phyloP scores from a whole-genome alignment of 2,113 vertebrate genomes.

The Rallus limicola region DNA sequence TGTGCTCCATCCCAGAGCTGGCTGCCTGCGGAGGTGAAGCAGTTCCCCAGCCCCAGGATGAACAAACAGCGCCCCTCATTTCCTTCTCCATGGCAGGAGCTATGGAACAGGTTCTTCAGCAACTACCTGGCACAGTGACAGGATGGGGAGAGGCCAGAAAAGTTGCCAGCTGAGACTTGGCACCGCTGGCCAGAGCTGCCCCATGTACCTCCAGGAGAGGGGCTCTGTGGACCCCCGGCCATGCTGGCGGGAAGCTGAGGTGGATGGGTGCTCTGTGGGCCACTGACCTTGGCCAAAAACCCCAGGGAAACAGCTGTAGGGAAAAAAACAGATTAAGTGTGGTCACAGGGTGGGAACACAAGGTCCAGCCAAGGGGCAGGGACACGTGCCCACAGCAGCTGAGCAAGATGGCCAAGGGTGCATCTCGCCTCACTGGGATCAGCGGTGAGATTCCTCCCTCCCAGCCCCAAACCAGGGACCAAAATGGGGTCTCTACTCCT shows the following conservation, averaged over 20 bases:
- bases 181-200: accelerated
- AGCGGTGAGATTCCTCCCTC: accelerated
- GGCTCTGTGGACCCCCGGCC: background rate
- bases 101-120: slow-evolving; percentile 52
- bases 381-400: background rate
- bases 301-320: background rate
- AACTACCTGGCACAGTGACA: background rate
- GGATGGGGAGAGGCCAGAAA: background rate
- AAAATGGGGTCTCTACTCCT: background rate
- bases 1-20: accelerated
- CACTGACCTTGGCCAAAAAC: background rate
- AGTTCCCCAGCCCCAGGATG: background rate
- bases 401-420: background rate
- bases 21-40: background rate
- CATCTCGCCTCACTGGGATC: accelerated
- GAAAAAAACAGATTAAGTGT: background rate
- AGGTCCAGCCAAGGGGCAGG: background rate
- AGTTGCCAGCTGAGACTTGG: background rate
- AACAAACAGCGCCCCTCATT: background rate
- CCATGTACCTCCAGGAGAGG: accelerated
- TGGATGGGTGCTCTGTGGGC: background rate
- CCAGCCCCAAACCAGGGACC: background rate
- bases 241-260: accelerated
- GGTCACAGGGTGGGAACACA: background rate
- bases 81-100: background rate